Conservation (phyloP, 1,140 invertebrate species). For the Drosophila ohnishii region DNA sequence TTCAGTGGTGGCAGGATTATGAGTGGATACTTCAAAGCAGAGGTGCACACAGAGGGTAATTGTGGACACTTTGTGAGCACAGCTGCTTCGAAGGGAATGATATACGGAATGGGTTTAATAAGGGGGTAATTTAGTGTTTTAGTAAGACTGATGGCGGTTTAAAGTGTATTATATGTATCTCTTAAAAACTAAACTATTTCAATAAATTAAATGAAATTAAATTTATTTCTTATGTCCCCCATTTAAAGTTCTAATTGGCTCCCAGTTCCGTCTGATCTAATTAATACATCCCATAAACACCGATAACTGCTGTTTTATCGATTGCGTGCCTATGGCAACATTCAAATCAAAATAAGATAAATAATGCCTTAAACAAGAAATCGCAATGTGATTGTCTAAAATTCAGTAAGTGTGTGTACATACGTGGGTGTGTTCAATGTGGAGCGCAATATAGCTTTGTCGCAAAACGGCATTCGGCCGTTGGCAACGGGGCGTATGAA, state of each 20-base stretch:
- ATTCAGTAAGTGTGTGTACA: background rate
- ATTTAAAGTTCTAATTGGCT: background rate
- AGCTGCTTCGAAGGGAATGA: background rate
- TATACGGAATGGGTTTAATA: conserved; percentile 7
- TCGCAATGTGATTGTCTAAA: conserved; percentile 30
- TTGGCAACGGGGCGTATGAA: conserved; percentile 44
- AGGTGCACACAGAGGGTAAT: background rate
- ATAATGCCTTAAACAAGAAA: conserved; percentile 29
- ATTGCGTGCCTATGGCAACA: conserved; percentile 4
- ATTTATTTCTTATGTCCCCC: too few relatives aligned
- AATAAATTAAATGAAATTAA: background rate
- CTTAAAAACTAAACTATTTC: background rate
- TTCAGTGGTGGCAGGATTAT: conserved; percentile 62
- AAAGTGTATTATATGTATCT: background rate
- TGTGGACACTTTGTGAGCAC: background rate
- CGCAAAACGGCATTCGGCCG: conserved; percentile 35
- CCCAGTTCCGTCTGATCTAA: background rate
- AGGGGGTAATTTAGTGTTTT: conserved; percentile 17
- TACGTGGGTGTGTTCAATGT: conserved; percentile 32
- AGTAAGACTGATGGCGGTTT: conserved; percentile 28
- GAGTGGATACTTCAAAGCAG: conserved; percentile 11
- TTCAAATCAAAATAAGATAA: conserved; percentile 43
- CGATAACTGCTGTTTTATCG: conserved; percentile 18
- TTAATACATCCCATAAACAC: conserved; percentile 17
- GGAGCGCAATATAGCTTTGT: conserved; percentile 28